Evolutionary conservation across 37 sponge, comb jelly and placozoan genomes (phyloP), one percentile per base, ranked within the genome.

Genomic region (Aplysina aerophoba): DNA sequence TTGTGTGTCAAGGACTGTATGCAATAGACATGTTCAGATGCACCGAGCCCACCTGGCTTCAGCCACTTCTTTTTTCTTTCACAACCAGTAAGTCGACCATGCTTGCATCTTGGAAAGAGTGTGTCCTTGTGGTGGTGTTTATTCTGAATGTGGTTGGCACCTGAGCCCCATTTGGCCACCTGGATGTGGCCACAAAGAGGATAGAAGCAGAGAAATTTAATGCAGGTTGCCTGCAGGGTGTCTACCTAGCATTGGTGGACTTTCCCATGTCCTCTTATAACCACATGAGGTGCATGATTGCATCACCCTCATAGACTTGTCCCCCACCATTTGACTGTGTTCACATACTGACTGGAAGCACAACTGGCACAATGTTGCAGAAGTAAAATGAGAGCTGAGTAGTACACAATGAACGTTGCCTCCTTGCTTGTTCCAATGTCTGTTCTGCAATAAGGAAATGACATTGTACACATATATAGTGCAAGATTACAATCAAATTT

Each of bases 81-180:
- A n/a, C n/a, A n/a, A n/a, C n/a, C n/a, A n/a, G n/a, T n/a, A n/a
- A n/a, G n/a, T n/a, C 59, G 15, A 19, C 59, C 59, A 58, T 58
- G 59, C 15, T 20, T 15, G 59, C 59, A 58, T 58, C 19, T 58
- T 58, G 59, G 59, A 58, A 79, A 79, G 15, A 79, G 15, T 15
- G 24, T 16, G 25, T 36, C 56, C 15, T 54, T 15, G 30, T 22
- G 55, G 16, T 33, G 14, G 35, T 79, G 81, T 38, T 38, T 36
- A 36, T 79, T 79, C 17, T 41, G 53, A 44, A 79, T 50, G 50
- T 79, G 81, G n/a, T 79, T 37, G 16, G 21, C 16, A 16, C 16
- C 81, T 21, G 81, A 79, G 15, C 16, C 16, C 81, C 53, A 79
- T 36, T 79, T 79, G 15, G 59, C 59, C 59, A 20, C 59, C 34